A percentile compares a stretch with the other conserved stretches of the same genome.
These are phyloP conservation scores for Tachysurus fulvidraco DNA, from an alignment of 2,113 vertebrate genomes.

Conservation along the genomic window DNA sequence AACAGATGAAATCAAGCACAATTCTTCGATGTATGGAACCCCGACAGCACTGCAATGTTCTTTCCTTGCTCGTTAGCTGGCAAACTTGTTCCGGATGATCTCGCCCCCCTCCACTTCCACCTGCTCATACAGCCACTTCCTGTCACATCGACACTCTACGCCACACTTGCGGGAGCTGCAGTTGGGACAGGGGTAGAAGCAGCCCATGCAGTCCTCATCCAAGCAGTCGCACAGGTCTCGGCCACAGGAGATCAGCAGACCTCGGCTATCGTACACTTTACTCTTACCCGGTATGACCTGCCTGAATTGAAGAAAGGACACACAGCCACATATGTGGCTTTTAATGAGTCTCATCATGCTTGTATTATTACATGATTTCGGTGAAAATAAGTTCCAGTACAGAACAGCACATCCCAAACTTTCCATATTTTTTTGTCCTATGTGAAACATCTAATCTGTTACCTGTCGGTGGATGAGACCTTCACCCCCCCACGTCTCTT, in stretches of 20 bases:
- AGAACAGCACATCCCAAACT: neutral
- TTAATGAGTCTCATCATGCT: neutral
- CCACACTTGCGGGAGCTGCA: conserved; percentile 91
- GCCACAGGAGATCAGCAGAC: conserved; percentile 83
- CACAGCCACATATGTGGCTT: neutral
- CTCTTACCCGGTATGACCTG: conserved; percentile 83
- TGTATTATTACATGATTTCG: neutral
- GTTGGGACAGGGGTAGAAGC: conserved; percentile 91
- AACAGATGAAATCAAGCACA: neutral
- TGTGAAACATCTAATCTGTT: neutral
- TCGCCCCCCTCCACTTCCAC: conserved; percentile 96
- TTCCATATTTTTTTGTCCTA: neutral
- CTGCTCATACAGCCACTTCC: conserved; percentile 97
- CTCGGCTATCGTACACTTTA: conserved; percentile 89
- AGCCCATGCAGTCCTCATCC: conserved; percentile 91
- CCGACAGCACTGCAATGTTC: neutral
- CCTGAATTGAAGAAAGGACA: conserved; percentile 63
- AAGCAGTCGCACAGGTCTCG: conserved; percentile 95
- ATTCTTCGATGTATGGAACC: neutral
- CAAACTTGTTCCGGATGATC: conserved; percentile 90
- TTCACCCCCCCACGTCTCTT: conserved; percentile 42
- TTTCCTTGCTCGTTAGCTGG: conserved; percentile 59
- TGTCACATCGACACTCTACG: conserved; percentile 90
- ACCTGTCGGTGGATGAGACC: conserved; percentile 44
- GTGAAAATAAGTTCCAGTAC: neutral